Percentiles rank a stretch among this genome's conserved stretches.
Conservation (phyloP, 1,140 invertebrate species). For the Drosophila rufa region DNA sequence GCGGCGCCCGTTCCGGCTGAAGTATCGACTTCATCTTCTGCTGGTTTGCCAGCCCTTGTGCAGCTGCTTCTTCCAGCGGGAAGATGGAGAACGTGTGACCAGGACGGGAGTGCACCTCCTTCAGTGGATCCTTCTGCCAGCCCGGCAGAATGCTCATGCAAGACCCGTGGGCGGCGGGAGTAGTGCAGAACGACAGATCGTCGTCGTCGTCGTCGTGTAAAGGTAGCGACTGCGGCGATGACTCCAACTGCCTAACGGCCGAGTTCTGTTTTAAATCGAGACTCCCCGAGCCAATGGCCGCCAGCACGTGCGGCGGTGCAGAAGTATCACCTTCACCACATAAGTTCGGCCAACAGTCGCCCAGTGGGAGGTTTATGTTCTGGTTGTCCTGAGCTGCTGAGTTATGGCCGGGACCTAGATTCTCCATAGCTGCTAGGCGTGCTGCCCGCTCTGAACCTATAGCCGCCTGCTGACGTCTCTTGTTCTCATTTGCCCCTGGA, state of each 20-base stretch:
- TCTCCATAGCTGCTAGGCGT: neutral
- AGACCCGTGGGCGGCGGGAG: neutral
- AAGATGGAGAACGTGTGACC: neutral
- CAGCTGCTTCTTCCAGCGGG: no score
- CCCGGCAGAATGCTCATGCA: neutral
- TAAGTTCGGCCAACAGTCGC: neutral
- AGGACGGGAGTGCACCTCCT: neutral
- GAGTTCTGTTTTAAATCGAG: neutral
- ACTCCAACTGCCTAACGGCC: neutral
- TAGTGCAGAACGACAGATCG: neutral
- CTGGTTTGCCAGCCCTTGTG: neutral
- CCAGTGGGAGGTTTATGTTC: neutral
- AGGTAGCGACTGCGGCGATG: neutral
- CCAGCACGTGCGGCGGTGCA: neutral
- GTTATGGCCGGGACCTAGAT: no score
- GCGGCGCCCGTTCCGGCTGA: neutral
- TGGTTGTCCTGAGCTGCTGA: neutral
- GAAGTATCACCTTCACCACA: no score
- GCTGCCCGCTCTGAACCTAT: conserved; percentile 3
- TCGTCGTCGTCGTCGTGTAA: neutral
- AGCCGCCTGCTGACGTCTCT: neutral
- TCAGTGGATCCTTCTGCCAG: neutral
- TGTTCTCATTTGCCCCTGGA: neutral
- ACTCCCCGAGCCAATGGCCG: neutral
- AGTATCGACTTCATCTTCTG: neutral